Conservation (phyloP, 2,797 vertebrate species). For the Paedocypris micromegethes region DNA sequence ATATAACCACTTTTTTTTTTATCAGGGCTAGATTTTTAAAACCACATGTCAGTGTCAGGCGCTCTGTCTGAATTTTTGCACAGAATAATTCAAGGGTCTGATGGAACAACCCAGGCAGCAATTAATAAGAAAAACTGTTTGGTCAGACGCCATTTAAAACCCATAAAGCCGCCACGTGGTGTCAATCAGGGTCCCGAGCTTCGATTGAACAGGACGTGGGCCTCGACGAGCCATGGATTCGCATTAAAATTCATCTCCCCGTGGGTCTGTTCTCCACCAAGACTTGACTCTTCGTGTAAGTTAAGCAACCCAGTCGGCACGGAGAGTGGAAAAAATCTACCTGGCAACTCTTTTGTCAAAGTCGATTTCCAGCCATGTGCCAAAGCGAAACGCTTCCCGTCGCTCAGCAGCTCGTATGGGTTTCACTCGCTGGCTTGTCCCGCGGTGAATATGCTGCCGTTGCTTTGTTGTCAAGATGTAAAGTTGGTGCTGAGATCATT, state of each 20-base stretch:
- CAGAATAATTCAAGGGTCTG: neutral
- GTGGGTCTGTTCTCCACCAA: slow-evolving; percentile 7
- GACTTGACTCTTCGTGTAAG: slow-evolving; percentile 35
- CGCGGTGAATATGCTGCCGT: slow-evolving; percentile 4
- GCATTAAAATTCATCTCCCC: slow-evolving; percentile 19
- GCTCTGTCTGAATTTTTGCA: neutral
- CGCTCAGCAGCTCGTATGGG: slow-evolving; percentile 15
- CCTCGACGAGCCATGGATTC: slow-evolving; percentile 13
- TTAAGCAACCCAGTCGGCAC: slow-evolving; percentile 21
- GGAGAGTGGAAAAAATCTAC: slow-evolving; percentile 16
- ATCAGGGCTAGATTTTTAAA: slow-evolving; percentile 26
- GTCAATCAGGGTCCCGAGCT: slow-evolving; percentile 14
- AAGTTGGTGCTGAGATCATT: too few relatives aligned
- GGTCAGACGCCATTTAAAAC: neutral
- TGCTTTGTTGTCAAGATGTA: neutral
- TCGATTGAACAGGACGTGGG: slow-evolving; percentile 2
- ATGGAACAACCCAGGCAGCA: neutral
- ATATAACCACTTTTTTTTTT: slow-evolving; percentile 19
- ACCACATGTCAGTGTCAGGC: neutral
- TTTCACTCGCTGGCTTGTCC: slow-evolving; percentile 17
- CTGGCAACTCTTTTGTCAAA: slow-evolving; percentile 33
- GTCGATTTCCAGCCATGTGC: slow-evolving; percentile 12
- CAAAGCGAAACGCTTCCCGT: slow-evolving; percentile 21
- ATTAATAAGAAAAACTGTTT: neutral
- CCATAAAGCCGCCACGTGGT: slow-evolving; percentile 16